Conservation (phyloP, 2,113 vertebrate species). For the Cairina moschata region DNA sequence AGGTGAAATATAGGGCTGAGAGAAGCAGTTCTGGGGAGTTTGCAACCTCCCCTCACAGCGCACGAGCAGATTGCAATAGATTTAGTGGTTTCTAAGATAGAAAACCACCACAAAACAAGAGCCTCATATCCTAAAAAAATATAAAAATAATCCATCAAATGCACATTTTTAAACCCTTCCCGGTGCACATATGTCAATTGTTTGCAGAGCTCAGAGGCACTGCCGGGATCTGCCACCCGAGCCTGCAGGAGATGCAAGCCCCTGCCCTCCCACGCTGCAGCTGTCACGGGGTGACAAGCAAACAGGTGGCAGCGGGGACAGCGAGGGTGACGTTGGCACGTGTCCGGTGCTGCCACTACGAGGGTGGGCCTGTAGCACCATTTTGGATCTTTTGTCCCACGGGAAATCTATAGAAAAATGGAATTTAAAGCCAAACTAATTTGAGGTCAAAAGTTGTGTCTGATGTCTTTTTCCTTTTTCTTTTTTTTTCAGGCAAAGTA, state of each 20-base stretch:
- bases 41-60: neutral
- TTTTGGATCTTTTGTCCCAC: neutral
- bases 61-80: accelerated
- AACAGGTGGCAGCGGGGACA: neutral
- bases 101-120: neutral
- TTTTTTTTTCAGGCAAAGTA: neutral
- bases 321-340: neutral
- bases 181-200: neutral
- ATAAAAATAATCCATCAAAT: neutral
- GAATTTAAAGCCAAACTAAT: neutral
- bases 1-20: constrained; percentile 44
- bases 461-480: neutral
- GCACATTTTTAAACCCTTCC: neutral
- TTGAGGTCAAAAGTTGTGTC: neutral
- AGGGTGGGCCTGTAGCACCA: neutral
- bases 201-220: constrained; percentile 3
- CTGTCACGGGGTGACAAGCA: neutral
- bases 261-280: neutral
- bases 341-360: neutral
- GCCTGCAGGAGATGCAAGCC: neutral
- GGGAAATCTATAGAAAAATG: neutral
- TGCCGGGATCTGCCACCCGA: neutral
- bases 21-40: neutral
- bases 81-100: neutral
- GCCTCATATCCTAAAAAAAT: neutral